phyloP scores from a whole-genome alignment of 2,888 invertebrate species.

The Noctua comes region DNA sequence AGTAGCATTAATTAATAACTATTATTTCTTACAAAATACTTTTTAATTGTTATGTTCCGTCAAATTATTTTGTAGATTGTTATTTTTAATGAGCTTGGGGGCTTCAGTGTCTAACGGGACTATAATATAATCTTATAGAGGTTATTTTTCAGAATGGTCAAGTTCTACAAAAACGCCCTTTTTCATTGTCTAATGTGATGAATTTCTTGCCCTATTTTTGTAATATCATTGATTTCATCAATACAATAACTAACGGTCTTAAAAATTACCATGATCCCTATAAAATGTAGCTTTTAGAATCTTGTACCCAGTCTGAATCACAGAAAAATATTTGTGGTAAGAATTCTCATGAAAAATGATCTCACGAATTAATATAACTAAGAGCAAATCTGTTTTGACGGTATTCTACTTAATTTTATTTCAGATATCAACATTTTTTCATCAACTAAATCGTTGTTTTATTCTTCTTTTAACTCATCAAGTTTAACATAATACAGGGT shows the following conservation, averaged over 20 bases:
- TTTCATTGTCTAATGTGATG: background rate
- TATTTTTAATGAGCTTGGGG: background rate
- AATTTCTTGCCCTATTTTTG: background rate
- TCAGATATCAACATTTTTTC: too few species aligned
- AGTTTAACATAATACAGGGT: too few species aligned
- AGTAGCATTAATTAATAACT: slow-evolving; percentile 10
- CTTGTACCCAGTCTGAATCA: background rate
- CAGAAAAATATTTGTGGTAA: background rate
- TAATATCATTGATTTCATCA: background rate
- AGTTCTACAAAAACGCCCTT: background rate
- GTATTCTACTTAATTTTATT: too few species aligned
- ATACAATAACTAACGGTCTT: background rate
- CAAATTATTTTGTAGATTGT: background rate
- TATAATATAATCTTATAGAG: background rate
- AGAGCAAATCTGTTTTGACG: too few species aligned
- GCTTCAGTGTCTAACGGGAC: background rate
- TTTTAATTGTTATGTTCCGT: slow-evolving; percentile 31
- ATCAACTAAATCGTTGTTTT: too few species aligned
- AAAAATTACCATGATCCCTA: background rate
- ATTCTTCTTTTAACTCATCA: too few species aligned
- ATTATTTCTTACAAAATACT: slow-evolving; percentile 32
- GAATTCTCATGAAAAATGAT: background rate
- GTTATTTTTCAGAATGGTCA: background rate
- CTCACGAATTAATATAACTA: too few species aligned
- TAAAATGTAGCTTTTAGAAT: background rate